A percentile compares a stretch with the other conserved stretches of the same genome.
phyloP scores from a whole-genome alignment of 2,113 vertebrate genomes.

The Garra rufa region DNA sequence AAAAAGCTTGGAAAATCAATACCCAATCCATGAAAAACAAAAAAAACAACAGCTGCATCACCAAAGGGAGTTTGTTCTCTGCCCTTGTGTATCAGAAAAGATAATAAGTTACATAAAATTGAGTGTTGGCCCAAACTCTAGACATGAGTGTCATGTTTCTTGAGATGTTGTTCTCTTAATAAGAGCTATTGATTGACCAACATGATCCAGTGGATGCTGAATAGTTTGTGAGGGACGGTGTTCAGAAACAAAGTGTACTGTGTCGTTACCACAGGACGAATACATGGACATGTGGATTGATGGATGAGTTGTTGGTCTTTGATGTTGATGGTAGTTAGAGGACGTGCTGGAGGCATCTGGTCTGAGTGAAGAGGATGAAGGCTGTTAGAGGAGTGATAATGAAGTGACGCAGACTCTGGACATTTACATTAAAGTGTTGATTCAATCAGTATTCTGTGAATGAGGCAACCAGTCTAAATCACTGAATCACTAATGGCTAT shows the following conservation, averaged over 20 bases:
- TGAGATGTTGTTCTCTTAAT: not conserved
- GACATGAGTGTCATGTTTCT: not conserved
- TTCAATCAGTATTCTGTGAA: not conserved
- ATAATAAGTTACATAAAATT: not conserved
- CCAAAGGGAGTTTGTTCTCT: not conserved
- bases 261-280: not conserved
- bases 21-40: not conserved
- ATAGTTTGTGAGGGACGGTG: not conserved
- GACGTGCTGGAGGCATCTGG: not conserved
- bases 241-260: not conserved
- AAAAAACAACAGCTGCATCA: not conserved
- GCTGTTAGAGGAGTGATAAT: conserved; percentile 40
- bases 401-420: conserved; percentile 15
- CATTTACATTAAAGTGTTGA: conserved; percentile 33
- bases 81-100: not conserved
- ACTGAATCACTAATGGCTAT: not conserved
- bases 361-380: conserved; percentile 14
- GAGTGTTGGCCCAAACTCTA: not conserved
- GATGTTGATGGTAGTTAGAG: conserved; percentile 13
- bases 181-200: not conserved
- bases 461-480: conserved; percentile 16
- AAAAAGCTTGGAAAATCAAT: not conserved
- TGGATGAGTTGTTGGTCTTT: not conserved
- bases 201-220: not conserved
- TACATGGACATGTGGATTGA: not conserved